Evolutionary conservation across 2,797 vertebrate genomes (phyloP).

Genomic region (Parauchenoglanis punctatus): DNA sequence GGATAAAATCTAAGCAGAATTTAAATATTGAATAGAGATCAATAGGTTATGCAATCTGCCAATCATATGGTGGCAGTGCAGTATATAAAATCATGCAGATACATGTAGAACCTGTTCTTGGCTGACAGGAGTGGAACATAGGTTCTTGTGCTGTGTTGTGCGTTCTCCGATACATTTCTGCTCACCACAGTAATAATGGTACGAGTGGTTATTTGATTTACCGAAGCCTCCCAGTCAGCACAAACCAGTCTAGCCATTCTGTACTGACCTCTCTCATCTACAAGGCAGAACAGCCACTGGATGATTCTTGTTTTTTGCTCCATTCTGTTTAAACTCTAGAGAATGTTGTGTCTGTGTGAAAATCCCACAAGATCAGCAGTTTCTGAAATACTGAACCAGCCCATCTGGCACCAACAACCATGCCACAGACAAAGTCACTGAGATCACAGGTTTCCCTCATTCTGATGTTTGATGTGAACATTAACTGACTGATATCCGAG

Average conservation of each 20-base stretch:
- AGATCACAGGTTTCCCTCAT: neutral
- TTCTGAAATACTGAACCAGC: slow-evolving; percentile 6
- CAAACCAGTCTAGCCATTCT: neutral
- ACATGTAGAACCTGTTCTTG: neutral
- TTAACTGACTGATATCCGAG: too few relatives aligned
- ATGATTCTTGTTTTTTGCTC: neutral
- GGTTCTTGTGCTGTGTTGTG: too few relatives aligned
- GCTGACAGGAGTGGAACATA: neutral
- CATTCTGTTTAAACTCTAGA: neutral
- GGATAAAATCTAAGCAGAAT: neutral
- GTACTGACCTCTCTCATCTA: neutral
- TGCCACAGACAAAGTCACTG: neutral
- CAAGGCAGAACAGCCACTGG: neutral
- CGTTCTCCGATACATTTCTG: neutral
- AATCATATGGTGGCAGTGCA: neutral
- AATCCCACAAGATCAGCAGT: neutral
- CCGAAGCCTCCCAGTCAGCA: neutral
- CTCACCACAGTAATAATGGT: too few relatives aligned
- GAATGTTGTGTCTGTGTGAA: neutral
- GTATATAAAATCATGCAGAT: neutral
- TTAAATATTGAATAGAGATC: neutral
- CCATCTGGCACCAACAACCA: neutral
- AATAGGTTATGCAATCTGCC: neutral
- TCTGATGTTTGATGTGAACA: neutral
- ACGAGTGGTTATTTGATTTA: too few relatives aligned